These are phyloP conservation scores for Drosophila paulistorum DNA, from an alignment of 1,140 invertebrate species.

Conservation along the genomic window DNA sequence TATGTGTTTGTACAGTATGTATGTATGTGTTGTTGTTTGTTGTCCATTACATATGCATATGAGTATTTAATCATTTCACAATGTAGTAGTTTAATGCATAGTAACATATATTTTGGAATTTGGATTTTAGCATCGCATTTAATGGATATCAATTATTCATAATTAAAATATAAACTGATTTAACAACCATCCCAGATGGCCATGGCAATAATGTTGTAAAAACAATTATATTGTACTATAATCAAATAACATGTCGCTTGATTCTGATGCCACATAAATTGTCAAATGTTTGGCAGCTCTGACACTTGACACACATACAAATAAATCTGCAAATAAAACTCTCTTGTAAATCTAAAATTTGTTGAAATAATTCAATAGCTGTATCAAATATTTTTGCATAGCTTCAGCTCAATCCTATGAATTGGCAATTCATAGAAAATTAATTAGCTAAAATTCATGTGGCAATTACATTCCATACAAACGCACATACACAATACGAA, in stretches of 20 bases:
- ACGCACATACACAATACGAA: no score
- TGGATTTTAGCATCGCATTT: conserved; percentile 24
- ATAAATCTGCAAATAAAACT: background rate
- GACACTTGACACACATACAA: conserved; percentile 24
- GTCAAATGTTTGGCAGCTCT: conserved; percentile 48
- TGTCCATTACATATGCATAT: background rate
- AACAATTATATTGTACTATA: conserved; percentile 48
- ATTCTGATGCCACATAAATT: conserved; percentile 31
- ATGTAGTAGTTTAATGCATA: background rate
- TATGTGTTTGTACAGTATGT: no score
- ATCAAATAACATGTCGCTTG: conserved; percentile 43
- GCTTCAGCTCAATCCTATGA: background rate
- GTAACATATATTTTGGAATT: background rate
- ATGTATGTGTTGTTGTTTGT: no score
- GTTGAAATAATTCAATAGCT: conserved; percentile 2
- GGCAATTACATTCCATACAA: background rate
- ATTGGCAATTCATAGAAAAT: background rate
- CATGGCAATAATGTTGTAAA: conserved; percentile 37
- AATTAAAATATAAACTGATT: conserved; percentile 48
- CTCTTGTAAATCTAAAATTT: background rate
- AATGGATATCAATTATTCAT: conserved; percentile 69
- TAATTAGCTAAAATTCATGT: conserved; percentile 3
- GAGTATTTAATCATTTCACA: background rate
- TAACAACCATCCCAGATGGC: background rate
- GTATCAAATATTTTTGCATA: conserved; percentile 1